Conservation (phyloP, 2,888 invertebrate species). For the Cryptocephalus primarius region DNA sequence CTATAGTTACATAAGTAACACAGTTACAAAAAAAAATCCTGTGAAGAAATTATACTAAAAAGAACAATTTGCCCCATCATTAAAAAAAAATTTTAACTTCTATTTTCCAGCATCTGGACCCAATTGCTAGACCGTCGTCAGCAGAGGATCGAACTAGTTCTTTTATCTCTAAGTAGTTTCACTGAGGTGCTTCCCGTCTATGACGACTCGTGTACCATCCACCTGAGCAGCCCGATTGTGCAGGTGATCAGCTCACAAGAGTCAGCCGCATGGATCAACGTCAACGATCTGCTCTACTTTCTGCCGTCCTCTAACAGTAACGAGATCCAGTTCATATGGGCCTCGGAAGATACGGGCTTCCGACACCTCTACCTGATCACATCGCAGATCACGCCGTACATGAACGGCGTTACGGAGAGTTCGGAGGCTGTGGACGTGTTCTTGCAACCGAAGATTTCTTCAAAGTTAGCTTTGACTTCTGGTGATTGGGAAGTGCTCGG, state of each 20-base stretch:
- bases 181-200: constrained; percentile 46
- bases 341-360: constrained; percentile 83
- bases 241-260: constrained; percentile 51
- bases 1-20: too few relatives aligned
- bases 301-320: constrained; percentile 43
- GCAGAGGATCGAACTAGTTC: constrained; percentile 69
- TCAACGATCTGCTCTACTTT: constrained; percentile 83
- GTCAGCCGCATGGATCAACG: constrained; percentile 86
- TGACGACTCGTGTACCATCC: constrained; percentile 30
- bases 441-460: constrained; percentile 51
- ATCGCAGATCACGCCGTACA: constrained; percentile 43
- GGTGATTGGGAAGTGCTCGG: constrained; percentile 93
- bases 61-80: too few relatives aligned
- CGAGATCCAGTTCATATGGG: constrained; percentile 69
- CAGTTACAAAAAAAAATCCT: too few relatives aligned
- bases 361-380: constrained; percentile 78
- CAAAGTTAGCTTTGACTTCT: constrained; percentile 65
- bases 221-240: constrained; percentile 39
- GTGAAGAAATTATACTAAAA: too few relatives aligned
- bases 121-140: constrained; percentile 84
- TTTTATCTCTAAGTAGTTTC: constrained; percentile 74
- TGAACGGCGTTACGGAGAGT: constrained; percentile 45
- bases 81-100: too few relatives aligned
- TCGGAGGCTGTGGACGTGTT: constrained; percentile 40
- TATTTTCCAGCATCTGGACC: constrained; percentile 67